These are phyloP conservation scores for Pholis gunnellus DNA, from an alignment of 2,113 vertebrate species.

Conservation along the genomic window DNA sequence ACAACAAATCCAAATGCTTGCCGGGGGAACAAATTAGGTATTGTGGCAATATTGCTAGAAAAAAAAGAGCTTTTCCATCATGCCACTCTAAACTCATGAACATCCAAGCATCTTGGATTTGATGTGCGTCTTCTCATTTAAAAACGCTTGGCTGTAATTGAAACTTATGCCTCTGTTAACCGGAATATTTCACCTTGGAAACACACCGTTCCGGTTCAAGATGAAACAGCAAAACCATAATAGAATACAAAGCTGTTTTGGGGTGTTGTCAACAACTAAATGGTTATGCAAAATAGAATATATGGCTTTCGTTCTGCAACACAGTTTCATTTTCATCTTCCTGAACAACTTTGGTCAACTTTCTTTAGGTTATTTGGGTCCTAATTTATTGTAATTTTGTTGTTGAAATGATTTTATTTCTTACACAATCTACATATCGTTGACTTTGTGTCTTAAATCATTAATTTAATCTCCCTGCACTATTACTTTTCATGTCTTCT, in stretches of 20 bases:
- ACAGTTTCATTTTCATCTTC: slow-evolving; percentile 2
- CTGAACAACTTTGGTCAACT: background rate
- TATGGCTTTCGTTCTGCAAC: slow-evolving; percentile 8
- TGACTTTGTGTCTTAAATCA: background rate
- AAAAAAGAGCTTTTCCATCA: slow-evolving; percentile 58
- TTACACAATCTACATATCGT: background rate
- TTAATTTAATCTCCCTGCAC: background rate
- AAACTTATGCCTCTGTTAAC: slow-evolving; percentile 47
- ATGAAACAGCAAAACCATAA: slow-evolving; percentile 33
- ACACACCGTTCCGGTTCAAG: slow-evolving; percentile 16
- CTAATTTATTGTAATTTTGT: background rate
- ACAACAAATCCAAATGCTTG: slow-evolving; percentile 63
- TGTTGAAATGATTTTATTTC: background rate
- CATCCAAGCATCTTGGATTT: slow-evolving; percentile 57
- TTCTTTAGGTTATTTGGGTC: background rate
- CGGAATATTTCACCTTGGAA: slow-evolving; percentile 25
- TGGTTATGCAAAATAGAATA: background rate
- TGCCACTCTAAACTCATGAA: slow-evolving; percentile 54
- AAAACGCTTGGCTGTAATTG: slow-evolving; percentile 57
- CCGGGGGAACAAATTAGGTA: slow-evolving; percentile 74
- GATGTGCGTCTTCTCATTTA: slow-evolving; percentile 55
- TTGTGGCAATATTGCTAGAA: slow-evolving; percentile 61
- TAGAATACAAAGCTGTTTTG: slow-evolving; percentile 26
- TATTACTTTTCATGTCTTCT: background rate
- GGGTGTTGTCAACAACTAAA: slow-evolving; percentile 38